phyloP scores from a whole-genome alignment of 2,888 invertebrate species.

The Girardia tigrina region DNA sequence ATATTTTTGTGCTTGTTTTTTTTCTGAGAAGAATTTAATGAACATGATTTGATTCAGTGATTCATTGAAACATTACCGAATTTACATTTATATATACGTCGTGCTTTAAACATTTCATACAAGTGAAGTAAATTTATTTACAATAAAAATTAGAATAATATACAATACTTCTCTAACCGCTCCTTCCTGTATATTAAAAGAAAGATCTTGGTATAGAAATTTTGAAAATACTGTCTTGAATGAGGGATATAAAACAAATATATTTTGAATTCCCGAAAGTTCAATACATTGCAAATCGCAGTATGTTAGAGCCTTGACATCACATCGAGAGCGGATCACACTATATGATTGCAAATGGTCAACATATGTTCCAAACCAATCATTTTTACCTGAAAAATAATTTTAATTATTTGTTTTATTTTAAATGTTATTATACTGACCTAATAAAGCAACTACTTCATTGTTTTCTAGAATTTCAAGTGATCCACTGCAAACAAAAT shows the following conservation, averaged over 20 bases:
- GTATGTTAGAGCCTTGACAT: slow-evolving; percentile 82
- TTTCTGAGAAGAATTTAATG: no score
- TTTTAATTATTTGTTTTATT: neutral
- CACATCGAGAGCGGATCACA: slow-evolving; percentile 66
- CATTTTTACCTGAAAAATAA: slow-evolving; percentile 68
- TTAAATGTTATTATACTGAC: slow-evolving; percentile 55
- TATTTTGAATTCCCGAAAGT: slow-evolving; percentile 60
- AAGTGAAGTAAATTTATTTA: no score
- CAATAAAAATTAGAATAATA: no score
- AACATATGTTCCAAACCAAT: slow-evolving; percentile 64
- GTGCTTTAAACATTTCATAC: no score
- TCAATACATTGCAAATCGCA: slow-evolving; percentile 86
- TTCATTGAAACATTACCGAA: no score
- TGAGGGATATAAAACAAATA: slow-evolving; percentile 74
- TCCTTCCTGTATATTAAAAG: slow-evolving; percentile 79
- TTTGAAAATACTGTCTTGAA: slow-evolving; percentile 82
- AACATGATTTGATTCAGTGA: no score
- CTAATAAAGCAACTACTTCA: slow-evolving; percentile 88
- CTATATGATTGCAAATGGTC: slow-evolving; percentile 59
- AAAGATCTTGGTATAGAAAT: slow-evolving; percentile 83
- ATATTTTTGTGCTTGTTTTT: no score
- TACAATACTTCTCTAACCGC: slow-evolving; percentile 5
- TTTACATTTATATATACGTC: no score
- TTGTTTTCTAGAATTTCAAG: slow-evolving; percentile 91
- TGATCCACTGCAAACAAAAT: slow-evolving; percentile 85